Percentiles rank a stretch among this genome's conserved stretches.
phyloP scores from a whole-genome alignment of 2,888 invertebrate species.

The Trachelus troglodyta region DNA sequence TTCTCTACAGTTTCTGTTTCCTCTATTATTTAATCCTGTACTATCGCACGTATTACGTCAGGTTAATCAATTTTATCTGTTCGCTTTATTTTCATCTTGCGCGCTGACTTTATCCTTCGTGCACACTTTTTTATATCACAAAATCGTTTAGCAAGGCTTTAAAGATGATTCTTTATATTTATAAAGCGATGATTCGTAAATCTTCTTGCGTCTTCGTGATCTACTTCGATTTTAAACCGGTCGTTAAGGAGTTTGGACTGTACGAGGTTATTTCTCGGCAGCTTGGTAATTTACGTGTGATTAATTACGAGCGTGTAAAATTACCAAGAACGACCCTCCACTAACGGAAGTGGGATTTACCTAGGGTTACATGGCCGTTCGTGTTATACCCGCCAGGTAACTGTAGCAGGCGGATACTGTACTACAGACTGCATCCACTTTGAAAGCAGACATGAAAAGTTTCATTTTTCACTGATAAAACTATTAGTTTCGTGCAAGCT shows the following conservation, averaged over 20 bases:
- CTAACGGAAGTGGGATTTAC: not conserved
- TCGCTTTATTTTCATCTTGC: too few species aligned
- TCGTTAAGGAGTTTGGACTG: not conserved
- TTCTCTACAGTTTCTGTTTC: not conserved
- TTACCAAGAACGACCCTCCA: slow-evolving; percentile 25
- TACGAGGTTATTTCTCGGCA: slow-evolving; percentile 9
- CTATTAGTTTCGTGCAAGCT: not conserved
- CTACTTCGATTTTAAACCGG: not conserved
- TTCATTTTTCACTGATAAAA: not conserved
- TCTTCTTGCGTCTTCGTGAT: not conserved
- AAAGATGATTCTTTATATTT: too few species aligned
- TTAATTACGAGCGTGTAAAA: slow-evolving; percentile 40
- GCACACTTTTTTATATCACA: too few species aligned
- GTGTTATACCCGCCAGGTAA: not conserved
- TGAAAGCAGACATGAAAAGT: not conserved
- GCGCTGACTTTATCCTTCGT: not conserved
- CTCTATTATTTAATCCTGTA: not conserved
- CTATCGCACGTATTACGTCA: not conserved
- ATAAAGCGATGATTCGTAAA: not conserved
- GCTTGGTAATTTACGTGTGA: slow-evolving; percentile 40
- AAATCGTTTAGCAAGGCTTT: too few species aligned
- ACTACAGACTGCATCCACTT: not conserved
- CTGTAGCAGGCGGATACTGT: not conserved
- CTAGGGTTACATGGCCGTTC: not conserved
- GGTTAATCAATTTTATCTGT: not conserved